Evolutionary conservation across 2,888 invertebrate species (phyloP).

Genomic region (Cremastinae sp.): DNA sequence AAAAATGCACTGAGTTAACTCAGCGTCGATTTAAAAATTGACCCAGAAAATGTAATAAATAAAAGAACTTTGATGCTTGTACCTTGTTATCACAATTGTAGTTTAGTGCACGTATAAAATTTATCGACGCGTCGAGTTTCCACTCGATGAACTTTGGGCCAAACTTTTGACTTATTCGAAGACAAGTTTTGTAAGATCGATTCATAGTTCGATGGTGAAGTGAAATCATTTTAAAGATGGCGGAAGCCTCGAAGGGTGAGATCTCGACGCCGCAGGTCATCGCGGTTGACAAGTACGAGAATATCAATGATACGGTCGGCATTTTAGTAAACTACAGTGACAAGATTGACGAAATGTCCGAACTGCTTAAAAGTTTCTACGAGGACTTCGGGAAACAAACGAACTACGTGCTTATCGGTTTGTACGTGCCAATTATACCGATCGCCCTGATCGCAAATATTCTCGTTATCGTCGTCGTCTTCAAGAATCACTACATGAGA

Average conservation of each 20-base stretch:
- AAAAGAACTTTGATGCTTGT: no score
- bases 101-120: no score
- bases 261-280: background rate
- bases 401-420: slow-evolving; percentile 82
- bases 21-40: no score
- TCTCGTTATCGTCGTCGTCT: slow-evolving; percentile 86
- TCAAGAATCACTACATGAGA: slow-evolving; percentile 86
- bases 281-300: background rate
- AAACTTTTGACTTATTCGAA: no score
- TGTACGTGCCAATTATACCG: slow-evolving; percentile 85
- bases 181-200: no score
- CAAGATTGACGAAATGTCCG: slow-evolving; percentile 60
- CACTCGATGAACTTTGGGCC: no score
- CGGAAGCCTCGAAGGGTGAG: background rate
- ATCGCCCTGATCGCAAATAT: slow-evolving; percentile 85
- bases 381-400: slow-evolving; percentile 66
- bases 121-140: no score
- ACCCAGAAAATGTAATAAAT: no score
- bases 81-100: no score
- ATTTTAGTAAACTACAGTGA: slow-evolving; percentile 56
- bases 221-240: slow-evolving; percentile 2
- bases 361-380: slow-evolving; percentile 67
- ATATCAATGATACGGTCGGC: background rate
- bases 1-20: no score
- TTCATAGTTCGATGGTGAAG: no score